Evolutionary conservation across 2,113 vertebrate genomes (phyloP).

Genomic region (Astatoreochromis straeleni): DNA sequence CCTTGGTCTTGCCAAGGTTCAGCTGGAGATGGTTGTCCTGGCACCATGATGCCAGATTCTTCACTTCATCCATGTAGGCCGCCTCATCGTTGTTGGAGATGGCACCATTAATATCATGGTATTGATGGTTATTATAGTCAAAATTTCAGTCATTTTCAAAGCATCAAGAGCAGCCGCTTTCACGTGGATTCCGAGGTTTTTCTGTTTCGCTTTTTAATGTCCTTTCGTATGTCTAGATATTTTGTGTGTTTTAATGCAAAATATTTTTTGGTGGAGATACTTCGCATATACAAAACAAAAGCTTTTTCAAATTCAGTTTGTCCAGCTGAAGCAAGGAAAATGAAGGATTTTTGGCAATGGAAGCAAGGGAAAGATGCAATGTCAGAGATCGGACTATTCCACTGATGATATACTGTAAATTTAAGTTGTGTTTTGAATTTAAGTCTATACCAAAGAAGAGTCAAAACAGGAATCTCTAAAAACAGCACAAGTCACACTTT

Average conservation of each 20-base stretch:
- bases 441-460: neutral
- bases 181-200: neutral
- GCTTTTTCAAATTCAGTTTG: neutral
- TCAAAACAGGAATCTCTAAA: neutral
- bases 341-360: neutral
- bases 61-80: neutral
- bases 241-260: neutral
- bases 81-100: neutral
- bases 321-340: neutral
- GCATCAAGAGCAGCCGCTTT: neutral
- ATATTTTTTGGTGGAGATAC: neutral
- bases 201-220: neutral
- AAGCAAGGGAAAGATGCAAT: neutral
- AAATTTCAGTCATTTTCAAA: neutral
- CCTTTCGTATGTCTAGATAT: neutral
- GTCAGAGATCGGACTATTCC: neutral
- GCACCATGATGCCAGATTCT: neutral
- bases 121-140: neutral
- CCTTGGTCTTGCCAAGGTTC: accelerated
- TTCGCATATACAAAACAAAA: neutral
- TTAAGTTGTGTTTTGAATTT: neutral
- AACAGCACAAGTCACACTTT: neutral
- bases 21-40: neutral
- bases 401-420: neutral
- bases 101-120: accelerated